A percentile compares a stretch with the other conserved stretches of the same genome.
Evolutionary conservation across 2,113 vertebrate species (phyloP).

Genomic region (Cinclus mexicanus): DNA sequence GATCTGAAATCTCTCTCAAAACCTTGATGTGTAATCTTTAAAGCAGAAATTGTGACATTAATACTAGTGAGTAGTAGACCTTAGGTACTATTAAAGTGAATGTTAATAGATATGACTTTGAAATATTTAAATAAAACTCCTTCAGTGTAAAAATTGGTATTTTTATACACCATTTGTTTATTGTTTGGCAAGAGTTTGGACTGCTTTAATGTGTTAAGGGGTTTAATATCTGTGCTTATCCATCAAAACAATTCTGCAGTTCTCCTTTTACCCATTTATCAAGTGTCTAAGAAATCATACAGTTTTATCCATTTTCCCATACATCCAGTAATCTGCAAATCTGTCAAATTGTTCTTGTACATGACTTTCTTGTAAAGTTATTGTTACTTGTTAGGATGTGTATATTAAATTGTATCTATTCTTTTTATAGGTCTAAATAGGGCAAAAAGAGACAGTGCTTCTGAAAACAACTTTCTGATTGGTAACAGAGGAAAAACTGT

Average conservation of each 20-base stretch:
- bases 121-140: background rate
- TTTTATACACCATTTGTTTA: background rate
- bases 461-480: constrained; percentile 51
- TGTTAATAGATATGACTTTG: background rate
- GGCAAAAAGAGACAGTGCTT: constrained; percentile 64
- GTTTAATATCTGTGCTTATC: background rate
- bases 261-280: background rate
- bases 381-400: background rate
- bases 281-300: background rate
- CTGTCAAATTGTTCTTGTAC: background rate
- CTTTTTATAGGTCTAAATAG: constrained; percentile 65
- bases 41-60: background rate
- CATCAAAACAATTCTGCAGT: background rate
- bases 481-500: constrained; percentile 47
- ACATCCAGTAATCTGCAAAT: background rate
- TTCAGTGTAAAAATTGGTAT: background rate
- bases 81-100: background rate
- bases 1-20: background rate
- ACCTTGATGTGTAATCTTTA: background rate
- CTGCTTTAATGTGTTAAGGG: background rate
- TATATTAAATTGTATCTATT: background rate
- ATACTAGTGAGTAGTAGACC: background rate
- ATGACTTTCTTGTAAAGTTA: background rate
- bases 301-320: background rate
- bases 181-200: background rate